These are phyloP conservation scores for Tenrec ecaudatus DNA, from an alignment of 2,113 vertebrate genomes.

Conservation along the genomic window DNA sequence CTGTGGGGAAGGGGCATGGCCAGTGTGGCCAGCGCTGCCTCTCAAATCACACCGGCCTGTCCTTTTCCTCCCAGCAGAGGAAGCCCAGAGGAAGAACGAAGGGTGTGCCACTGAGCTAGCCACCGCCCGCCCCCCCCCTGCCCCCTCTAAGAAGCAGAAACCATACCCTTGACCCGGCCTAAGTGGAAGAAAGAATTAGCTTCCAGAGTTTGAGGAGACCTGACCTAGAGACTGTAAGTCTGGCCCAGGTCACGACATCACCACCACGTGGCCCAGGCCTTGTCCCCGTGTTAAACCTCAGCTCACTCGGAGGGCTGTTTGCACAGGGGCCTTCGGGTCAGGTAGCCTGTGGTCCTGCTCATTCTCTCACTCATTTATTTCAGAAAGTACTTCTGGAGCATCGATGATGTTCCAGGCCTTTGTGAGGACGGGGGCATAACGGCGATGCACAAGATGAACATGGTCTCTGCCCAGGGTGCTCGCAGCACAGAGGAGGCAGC, in stretches of 20 bases:
- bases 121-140: no score
- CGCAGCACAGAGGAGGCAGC: not conserved
- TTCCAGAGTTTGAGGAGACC: not conserved
- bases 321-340: not conserved
- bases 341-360: not conserved
- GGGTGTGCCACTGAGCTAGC: not conserved
- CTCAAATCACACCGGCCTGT: no score
- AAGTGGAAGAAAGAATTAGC: constrained; percentile 8
- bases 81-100: not conserved
- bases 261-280: not conserved
- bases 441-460: not conserved
- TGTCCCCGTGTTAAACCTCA: not conserved
- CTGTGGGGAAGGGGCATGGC: not conserved
- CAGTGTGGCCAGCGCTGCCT: accelerated
- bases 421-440: not conserved
- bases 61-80: not conserved
- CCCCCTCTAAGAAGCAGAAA: not conserved
- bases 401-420: not conserved
- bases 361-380: not conserved
- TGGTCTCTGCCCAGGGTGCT: not conserved
- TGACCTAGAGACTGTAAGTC: accelerated
- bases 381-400: not conserved
- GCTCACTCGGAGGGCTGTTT: not conserved
- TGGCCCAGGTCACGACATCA: not conserved
- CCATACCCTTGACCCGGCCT: not conserved